phyloP scores from a whole-genome alignment of 2,797 vertebrate genomes.

The Stomatorhinus walkeri region DNA sequence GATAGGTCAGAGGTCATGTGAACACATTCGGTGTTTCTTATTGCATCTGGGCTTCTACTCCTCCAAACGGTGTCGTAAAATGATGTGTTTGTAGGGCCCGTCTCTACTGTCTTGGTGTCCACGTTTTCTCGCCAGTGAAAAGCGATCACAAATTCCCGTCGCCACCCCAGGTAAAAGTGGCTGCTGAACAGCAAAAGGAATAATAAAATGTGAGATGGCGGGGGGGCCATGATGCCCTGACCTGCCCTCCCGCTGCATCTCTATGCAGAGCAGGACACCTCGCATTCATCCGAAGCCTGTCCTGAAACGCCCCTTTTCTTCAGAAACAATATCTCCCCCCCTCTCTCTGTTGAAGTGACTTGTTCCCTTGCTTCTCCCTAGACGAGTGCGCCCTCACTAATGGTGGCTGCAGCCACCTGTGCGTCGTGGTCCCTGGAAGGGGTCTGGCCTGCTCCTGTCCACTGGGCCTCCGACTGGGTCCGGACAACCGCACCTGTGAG shows the following conservation, averaged over 20 bases:
- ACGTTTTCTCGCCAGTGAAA: neutral
- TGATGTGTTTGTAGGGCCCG: neutral
- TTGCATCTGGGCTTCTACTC: neutral
- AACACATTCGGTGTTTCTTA: neutral
- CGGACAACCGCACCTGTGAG: conserved; percentile 86
- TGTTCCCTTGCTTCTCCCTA: conserved; percentile 39
- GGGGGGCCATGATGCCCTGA: neutral
- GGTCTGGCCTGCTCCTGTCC: conserved; percentile 89
- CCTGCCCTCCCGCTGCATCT: neutral
- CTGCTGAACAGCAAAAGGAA: neutral
- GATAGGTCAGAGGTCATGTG: neutral
- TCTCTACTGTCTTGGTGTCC: neutral
- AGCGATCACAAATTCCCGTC: neutral
- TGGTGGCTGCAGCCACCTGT: conserved; percentile 93
- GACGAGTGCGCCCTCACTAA: conserved; percentile 86
- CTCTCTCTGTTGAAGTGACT: neutral
- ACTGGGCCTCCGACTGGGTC: conserved; percentile 71
- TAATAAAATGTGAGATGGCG: neutral
- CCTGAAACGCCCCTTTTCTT: neutral
- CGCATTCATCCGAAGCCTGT: neutral
- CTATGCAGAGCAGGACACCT: neutral
- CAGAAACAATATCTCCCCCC: neutral
- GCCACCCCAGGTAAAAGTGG: neutral
- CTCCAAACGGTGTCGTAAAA: neutral
- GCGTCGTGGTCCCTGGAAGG: conserved; percentile 82